Conservation (phyloP, 2,888 invertebrate genomes). For the Eurytoma californica region DNA sequence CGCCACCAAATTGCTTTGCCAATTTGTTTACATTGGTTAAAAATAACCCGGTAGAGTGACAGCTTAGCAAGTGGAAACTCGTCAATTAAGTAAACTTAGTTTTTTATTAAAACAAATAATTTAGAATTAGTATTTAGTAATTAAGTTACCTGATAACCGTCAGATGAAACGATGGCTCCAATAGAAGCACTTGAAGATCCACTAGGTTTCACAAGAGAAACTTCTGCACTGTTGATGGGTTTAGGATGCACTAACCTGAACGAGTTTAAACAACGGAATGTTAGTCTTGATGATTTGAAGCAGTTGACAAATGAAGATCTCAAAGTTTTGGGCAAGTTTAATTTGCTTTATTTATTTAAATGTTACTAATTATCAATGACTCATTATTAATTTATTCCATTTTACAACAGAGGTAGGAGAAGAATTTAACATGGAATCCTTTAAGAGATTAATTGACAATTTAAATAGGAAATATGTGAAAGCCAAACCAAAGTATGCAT, state of each 20-base stretch:
- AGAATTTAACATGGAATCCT: slow-evolving; percentile 42
- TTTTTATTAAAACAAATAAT: no score
- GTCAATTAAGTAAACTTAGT: no score
- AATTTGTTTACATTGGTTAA: no score
- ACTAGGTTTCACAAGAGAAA: slow-evolving; percentile 50
- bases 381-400: neutral
- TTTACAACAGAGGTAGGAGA: slow-evolving; percentile 36
- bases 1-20: no score
- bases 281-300: slow-evolving; percentile 47
- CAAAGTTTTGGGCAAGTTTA: slow-evolving; percentile 20
- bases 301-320: slow-evolving; percentile 48
- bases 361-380: no score
- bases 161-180: no score
- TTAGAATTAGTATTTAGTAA: no score
- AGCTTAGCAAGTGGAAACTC: no score
- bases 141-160: no score
- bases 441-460: slow-evolving; percentile 25
- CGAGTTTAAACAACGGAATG: slow-evolving; percentile 42
- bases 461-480: slow-evolving; percentile 30
- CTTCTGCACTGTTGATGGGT: slow-evolving; percentile 34
- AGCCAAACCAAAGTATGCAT: slow-evolving; percentile 19
- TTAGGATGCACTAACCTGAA: slow-evolving; percentile 46
- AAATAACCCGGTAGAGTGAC: no score
- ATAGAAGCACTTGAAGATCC: slow-evolving; percentile 15
- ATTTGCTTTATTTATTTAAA: neutral